Percentiles rank a stretch among this genome's conserved stretches.
Conservation (phyloP, 2,797 vertebrate species). For the Prunella strophiata region DNA sequence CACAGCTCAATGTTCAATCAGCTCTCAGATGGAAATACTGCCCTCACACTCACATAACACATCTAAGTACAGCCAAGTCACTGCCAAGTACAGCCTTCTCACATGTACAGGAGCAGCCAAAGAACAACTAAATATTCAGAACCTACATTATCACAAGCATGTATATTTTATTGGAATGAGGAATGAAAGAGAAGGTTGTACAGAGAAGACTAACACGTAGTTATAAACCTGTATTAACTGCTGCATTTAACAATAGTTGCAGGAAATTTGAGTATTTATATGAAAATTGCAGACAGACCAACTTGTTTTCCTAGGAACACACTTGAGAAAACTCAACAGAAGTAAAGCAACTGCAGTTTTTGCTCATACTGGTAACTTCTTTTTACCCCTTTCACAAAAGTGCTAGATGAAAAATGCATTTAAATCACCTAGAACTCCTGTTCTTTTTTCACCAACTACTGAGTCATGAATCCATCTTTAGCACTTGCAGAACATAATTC, state of each 20-base stretch:
- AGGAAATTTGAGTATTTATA: not conserved
- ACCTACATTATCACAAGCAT: not conserved
- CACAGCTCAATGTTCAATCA: slow-evolving; percentile 25
- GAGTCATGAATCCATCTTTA: not conserved
- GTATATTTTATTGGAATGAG: not conserved
- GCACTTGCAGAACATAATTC: not conserved
- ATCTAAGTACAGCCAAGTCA: not conserved
- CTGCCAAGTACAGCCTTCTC: slow-evolving; percentile 11
- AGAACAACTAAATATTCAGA: not conserved
- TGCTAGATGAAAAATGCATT: not conserved
- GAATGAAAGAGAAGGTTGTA: not conserved
- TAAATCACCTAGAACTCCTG: slow-evolving; percentile 34
- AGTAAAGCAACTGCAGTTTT: not conserved
- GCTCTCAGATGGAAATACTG: not conserved
- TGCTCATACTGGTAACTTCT: not conserved
- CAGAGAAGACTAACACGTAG: not conserved
- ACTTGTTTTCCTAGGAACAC: not conserved
- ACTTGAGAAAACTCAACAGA: not conserved
- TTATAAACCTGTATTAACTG: not conserved
- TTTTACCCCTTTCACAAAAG: not conserved
- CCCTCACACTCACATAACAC: not conserved
- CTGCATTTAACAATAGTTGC: not conserved
- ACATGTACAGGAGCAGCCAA: not conserved
- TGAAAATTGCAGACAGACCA: not conserved
- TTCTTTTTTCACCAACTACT: not conserved